phyloP scores from a whole-genome alignment of 2,888 invertebrate species.

The Eupithecia subumbrata region DNA sequence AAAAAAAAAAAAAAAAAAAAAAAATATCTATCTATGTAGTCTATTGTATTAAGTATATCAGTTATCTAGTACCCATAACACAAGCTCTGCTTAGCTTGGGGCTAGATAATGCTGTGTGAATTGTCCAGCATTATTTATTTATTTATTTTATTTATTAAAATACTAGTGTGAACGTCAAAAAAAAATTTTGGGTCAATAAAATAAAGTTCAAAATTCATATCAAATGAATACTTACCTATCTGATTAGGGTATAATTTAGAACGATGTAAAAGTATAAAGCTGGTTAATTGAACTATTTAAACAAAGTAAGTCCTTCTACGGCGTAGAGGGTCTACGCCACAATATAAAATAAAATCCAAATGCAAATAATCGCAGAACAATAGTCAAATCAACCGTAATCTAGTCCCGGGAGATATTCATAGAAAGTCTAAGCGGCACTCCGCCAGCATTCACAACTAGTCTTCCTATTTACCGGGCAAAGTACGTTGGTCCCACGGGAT shows the following conservation, averaged over 20 bases:
- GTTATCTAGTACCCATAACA: too few relatives aligned
- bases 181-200: not conserved
- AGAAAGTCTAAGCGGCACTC: slow-evolving; percentile 62
- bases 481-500: slow-evolving; percentile 80
- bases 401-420: slow-evolving; percentile 61
- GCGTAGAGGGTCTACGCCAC: slow-evolving; percentile 18
- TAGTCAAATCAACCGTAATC: slow-evolving; percentile 59
- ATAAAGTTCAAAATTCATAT: not conserved
- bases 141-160: too few relatives aligned
- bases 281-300: not conserved
- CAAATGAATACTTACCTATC: not conserved
- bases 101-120: too few relatives aligned
- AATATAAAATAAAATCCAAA: not conserved
- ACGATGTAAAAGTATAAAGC: not conserved
- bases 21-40: too few relatives aligned
- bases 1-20: too few relatives aligned
- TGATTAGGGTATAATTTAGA: not conserved
- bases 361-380: slow-evolving; percentile 16
- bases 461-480: slow-evolving; percentile 67
- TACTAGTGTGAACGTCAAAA: not conserved
- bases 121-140: too few relatives aligned
- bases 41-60: too few relatives aligned
- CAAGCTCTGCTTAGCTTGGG: too few relatives aligned
- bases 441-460: slow-evolving; percentile 72
- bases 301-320: slow-evolving; percentile 8